phyloP scores from a whole-genome alignment of 92 coral and sea anemone species.

The Siderastrea radians region DNA sequence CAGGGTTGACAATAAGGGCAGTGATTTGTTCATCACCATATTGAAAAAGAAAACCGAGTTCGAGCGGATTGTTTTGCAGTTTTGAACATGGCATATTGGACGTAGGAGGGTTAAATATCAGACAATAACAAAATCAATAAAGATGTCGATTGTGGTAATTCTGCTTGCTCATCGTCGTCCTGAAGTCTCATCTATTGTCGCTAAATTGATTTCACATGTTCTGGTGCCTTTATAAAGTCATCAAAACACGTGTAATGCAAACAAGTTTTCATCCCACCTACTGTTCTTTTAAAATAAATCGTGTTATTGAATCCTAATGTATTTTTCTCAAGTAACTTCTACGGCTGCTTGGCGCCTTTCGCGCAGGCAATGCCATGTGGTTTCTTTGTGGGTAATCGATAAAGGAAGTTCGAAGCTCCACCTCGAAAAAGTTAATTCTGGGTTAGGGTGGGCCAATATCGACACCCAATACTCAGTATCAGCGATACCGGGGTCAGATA shows the following conservation, averaged over 20 bases:
- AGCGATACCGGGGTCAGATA: no score
- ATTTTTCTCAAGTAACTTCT: not conserved
- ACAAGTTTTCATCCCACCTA: not conserved
- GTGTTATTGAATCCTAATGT: slow-evolving; percentile 3
- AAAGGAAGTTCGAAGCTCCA: not conserved
- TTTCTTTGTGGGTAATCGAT: not conserved
- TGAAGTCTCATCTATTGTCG: not conserved
- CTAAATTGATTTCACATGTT: slow-evolving; percentile 15
- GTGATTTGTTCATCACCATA: no score
- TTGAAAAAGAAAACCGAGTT: no score
- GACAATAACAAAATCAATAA: not conserved
- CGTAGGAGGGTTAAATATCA: not conserved
- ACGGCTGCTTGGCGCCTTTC: slow-evolving; percentile 29
- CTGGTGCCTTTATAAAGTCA: not conserved
- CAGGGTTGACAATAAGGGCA: no score
- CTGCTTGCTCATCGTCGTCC: not conserved
- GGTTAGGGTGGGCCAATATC: no score
- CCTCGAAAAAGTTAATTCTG: not conserved
- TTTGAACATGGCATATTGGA: no score
- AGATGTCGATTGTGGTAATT: not conserved
- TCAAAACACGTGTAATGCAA: not conserved
- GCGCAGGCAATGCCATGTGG: not conserved
- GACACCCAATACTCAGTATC: no score
- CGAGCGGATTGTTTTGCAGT: no score
- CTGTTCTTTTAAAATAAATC: not conserved